Conservation (phyloP, 2,888 invertebrate genomes). For the Dicranocentrus wangi region DNA sequence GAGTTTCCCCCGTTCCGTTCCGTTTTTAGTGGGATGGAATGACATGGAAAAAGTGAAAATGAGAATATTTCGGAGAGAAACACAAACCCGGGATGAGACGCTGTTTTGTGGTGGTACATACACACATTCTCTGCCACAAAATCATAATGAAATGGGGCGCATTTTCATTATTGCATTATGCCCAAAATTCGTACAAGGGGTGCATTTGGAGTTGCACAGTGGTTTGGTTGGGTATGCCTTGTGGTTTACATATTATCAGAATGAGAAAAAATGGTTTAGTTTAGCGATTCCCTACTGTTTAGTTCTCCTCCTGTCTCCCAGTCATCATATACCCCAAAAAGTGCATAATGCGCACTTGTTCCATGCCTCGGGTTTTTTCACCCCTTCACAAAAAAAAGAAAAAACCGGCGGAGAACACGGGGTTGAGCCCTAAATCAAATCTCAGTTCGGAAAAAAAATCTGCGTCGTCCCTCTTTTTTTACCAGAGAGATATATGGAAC, state of each 20-base stretch:
- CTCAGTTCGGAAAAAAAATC: slow-evolving; percentile 23
- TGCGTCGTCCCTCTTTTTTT: slow-evolving; percentile 46
- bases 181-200: too few species aligned
- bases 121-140: too few species aligned
- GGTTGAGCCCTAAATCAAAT: not conserved
- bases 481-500: slow-evolving; percentile 10
- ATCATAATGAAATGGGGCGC: too few species aligned
- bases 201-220: too few species aligned
- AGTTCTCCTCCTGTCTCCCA: not conserved
- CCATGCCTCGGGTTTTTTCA: slow-evolving; percentile 19
- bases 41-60: slow-evolving; percentile 3
- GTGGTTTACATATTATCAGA: too few species aligned
- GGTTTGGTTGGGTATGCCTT: too few species aligned
- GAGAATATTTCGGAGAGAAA: not conserved
- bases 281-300: not conserved
- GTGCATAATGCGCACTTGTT: slow-evolving; percentile 14
- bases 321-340: too few species aligned
- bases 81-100: too few species aligned
- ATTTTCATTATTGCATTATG: too few species aligned
- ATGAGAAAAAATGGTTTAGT: too few species aligned
- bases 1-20: not conserved
- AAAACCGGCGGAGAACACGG: too few species aligned
- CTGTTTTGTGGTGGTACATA: too few species aligned
- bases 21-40: not conserved
- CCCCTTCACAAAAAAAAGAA: not conserved